Percentiles rank a stretch among this genome's conserved stretches.
Conservation (phyloP, 2,797 vertebrate genomes). For the Hoplostethus atlanticus region DNA sequence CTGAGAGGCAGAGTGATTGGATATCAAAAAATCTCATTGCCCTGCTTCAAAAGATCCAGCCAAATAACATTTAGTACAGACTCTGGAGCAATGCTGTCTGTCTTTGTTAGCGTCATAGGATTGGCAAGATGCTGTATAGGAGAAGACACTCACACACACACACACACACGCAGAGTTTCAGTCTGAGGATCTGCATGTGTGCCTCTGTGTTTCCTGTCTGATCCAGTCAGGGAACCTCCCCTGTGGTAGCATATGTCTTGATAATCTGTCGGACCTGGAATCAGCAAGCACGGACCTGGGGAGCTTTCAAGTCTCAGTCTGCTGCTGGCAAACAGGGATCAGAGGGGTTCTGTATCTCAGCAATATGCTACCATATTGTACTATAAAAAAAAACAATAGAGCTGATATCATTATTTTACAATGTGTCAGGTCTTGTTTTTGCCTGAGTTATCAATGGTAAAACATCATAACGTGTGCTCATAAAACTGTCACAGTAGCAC, state of each 20-base stretch:
- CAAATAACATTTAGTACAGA: slow-evolving; percentile 35
- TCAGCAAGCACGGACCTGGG: slow-evolving; percentile 29
- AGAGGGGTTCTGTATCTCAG: slow-evolving; percentile 32
- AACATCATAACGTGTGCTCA: slow-evolving; percentile 34
- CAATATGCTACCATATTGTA: slow-evolving; percentile 19
- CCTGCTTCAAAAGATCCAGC: slow-evolving; percentile 10
- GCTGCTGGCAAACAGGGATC: slow-evolving; percentile 20
- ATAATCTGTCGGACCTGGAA: slow-evolving; percentile 47
- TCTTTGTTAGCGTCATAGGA: slow-evolving; percentile 12
- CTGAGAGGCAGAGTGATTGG: slow-evolving; percentile 24
- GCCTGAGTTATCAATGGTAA: background rate
- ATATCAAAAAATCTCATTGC: slow-evolving; percentile 23
- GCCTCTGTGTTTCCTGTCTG: background rate
- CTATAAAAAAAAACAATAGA: slow-evolving; percentile 11
- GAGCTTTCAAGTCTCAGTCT: slow-evolving; percentile 38
- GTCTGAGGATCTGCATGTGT: background rate
- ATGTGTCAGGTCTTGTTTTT: slow-evolving; percentile 22
- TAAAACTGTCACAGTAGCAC: slow-evolving; percentile 39
- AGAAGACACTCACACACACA: background rate
- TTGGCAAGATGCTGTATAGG: slow-evolving; percentile 19
- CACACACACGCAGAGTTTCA: background rate
- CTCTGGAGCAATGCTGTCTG: slow-evolving; percentile 6
- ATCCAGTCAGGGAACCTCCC: slow-evolving; percentile 1
- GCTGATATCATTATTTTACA: slow-evolving; percentile 8
- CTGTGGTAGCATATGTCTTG: slow-evolving; percentile 33